These are phyloP conservation scores for Eupithecia subfuscata DNA, from an alignment of 2,888 invertebrate genomes.

Conservation along the genomic window DNA sequence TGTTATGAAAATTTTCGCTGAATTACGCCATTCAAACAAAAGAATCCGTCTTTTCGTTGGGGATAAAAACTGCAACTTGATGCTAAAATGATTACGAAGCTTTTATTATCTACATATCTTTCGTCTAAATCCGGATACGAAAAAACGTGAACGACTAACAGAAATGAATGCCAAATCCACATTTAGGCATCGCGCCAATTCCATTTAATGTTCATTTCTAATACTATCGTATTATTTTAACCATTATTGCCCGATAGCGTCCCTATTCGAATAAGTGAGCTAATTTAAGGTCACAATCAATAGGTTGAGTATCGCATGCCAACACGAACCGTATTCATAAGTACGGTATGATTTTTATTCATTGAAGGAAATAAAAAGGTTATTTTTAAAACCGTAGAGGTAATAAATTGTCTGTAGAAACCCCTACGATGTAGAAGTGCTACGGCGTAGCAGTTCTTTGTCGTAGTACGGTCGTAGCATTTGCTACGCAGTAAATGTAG, in stretches of 20 bases:
- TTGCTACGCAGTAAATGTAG: background rate
- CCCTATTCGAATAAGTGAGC: slow-evolving; percentile 38
- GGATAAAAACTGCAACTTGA: background rate
- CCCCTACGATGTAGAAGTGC: background rate
- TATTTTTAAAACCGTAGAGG: background rate
- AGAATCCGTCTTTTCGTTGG: background rate
- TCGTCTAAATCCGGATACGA: background rate
- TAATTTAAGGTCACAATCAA: slow-evolving; percentile 39
- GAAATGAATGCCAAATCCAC: slow-evolving; percentile 13
- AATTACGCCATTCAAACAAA: background rate
- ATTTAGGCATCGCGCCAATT: slow-evolving; percentile 52
- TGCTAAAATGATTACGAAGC: background rate
- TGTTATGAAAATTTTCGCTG: background rate
- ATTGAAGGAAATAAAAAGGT: background rate
- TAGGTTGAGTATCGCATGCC: slow-evolving; percentile 29
- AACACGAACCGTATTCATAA: slow-evolving; percentile 16
- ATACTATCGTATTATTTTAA: slow-evolving; percentile 64
- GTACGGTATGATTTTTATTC: slow-evolving; percentile 13
- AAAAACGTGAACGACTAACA: slow-evolving; percentile 7
- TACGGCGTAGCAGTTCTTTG: background rate
- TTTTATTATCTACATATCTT: slow-evolving; percentile 1
- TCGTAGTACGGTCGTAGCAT: background rate
- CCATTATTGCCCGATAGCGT: slow-evolving; percentile 52
- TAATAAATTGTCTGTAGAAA: background rate
- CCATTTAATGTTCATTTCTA: slow-evolving; percentile 56